These are phyloP conservation scores for Psammodynastes pulverulentus DNA, from an alignment of 2,113 vertebrate species.

Conservation along the genomic window DNA sequence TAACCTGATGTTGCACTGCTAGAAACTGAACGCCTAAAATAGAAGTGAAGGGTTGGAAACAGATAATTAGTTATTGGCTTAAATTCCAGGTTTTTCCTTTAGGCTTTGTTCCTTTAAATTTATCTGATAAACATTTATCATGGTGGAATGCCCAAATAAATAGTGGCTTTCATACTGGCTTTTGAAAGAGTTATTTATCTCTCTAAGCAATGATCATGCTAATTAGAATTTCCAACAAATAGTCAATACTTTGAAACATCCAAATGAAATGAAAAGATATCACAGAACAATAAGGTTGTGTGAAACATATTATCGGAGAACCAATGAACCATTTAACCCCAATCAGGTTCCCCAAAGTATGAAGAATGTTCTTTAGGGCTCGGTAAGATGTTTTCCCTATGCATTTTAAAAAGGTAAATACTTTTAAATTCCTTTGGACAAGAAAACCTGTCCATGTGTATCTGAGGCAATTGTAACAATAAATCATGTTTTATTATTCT, in stretches of 20 bases:
- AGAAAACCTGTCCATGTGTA: neutral
- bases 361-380: neutral
- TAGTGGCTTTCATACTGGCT: neutral
- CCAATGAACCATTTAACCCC: neutral
- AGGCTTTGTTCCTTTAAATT: neutral
- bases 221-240: neutral
- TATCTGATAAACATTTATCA: neutral
- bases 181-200: neutral
- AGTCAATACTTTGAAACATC: neutral
- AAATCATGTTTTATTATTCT: neutral
- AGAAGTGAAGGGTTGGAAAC: neutral
- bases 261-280: neutral
- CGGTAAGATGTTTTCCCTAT: neutral
- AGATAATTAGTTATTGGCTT: neutral
- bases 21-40: neutral
- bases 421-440: neutral
- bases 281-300: neutral
- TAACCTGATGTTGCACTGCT: neutral
- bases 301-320: neutral
- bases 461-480: neutral
- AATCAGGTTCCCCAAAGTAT: neutral
- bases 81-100: neutral
- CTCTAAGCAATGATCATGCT: neutral
- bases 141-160: neutral
- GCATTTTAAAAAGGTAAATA: neutral